Percentiles rank a stretch among this genome's conserved stretches.
Conservation (phyloP, 1,140 invertebrate genomes). For the Phthorimaea operculella region DNA sequence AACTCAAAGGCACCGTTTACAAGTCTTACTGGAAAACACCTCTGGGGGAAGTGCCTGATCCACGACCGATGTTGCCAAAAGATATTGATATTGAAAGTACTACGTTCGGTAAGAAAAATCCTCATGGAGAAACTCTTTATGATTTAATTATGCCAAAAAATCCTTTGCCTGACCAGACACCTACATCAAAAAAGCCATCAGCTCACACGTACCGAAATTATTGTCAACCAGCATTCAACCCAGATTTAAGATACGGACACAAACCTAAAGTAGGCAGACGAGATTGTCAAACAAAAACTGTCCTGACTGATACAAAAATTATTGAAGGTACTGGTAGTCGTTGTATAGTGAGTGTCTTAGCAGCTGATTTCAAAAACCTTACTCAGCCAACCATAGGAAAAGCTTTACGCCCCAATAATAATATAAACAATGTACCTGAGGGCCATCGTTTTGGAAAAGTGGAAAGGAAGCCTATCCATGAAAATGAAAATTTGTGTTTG, state of each 20-base stretch:
- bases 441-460: conserved; percentile 41
- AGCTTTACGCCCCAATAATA: conserved; percentile 37
- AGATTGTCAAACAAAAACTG: conserved; percentile 35
- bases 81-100: conserved; percentile 34
- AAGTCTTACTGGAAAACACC: conserved; percentile 50
- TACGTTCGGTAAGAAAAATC: conserved; percentile 40
- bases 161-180: conserved; percentile 27
- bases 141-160: conserved; percentile 28
- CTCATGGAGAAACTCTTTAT: conserved; percentile 18
- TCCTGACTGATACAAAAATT: conserved; percentile 31
- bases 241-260: conserved; percentile 31
- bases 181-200: conserved; percentile 35
- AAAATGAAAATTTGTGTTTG: conserved; percentile 28
- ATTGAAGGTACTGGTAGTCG: conserved; percentile 17
- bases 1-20: conserved; percentile 54
- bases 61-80: conserved; percentile 35
- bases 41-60: conserved; percentile 46
- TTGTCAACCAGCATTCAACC: conserved; percentile 18
- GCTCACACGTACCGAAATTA: conserved; percentile 42
- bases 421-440: conserved; percentile 43
- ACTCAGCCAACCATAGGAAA: conserved; percentile 28
- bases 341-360: conserved; percentile 20
- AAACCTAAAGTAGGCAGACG: conserved; percentile 25
- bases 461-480: conserved; percentile 11
- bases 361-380: conserved; percentile 31